Evolutionary conservation across 2,113 vertebrate genomes (phyloP), one percentile per base, ranked within the genome.

Genomic region (Desmodus rotundus): DNA sequence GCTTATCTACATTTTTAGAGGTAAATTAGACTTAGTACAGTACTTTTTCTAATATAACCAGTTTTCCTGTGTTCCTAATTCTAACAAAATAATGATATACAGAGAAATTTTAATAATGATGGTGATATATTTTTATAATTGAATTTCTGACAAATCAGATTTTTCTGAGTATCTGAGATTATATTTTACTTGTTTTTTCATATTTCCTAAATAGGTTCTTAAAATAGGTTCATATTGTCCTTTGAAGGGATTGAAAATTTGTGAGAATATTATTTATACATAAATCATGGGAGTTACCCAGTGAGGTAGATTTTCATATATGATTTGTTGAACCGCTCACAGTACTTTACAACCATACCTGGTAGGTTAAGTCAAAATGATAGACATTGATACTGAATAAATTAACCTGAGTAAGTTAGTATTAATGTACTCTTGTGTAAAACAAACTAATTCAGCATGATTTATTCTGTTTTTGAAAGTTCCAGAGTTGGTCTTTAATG

Each of bases 401-500:
- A 73, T 87, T 82, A 81, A 93, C 13, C 72, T 84, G 72, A 82
- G 88, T 81, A 85, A 87, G 11, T 89, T 96, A 91, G 41, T 96
- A 83, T 96, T 63, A 94, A 82, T 73, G 11, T 65, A 74, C 28
- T 91, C 7, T 82, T 68, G 6, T 56, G 38, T 91, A 88, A 96
- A 90, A 83, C 77, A 91, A 90, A 91, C 20, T 33, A 90, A 95
- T 85, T 89, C 31, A 61, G 63, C 28, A 72, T 77, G 74, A 43
- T 93, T 96, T 92, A 68, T 78, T 92, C 41, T 96, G 24, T 67
- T 94, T 90, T 72, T 82, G 22, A 74, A 93, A 95, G 31, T 91
- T 93, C 6, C 87, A 38, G n/a, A 95, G 91, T 92, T 96, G 56
- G 4, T 52, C 33, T 84, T 94, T 86, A 95, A 88, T 33, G 28